Percentiles rank a stretch among this genome's conserved stretches.
Evolutionary conservation across 2,113 vertebrate genomes (phyloP).

Genomic region (Boulengeromyrus knoepffleri): DNA sequence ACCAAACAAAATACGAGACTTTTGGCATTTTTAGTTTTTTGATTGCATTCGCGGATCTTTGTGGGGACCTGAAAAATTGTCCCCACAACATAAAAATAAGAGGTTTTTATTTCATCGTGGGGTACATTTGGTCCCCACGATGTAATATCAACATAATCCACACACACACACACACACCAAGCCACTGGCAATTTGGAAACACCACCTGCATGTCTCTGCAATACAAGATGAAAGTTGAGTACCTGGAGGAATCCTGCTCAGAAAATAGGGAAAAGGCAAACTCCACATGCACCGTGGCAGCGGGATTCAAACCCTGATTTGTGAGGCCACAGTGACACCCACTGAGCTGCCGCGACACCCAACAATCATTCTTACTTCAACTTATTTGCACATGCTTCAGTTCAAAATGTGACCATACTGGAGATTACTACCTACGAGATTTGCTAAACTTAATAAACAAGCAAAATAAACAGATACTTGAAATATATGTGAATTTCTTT

Average conservation of each 20-base stretch:
- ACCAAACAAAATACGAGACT: too few relatives aligned
- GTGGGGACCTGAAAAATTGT: too few relatives aligned
- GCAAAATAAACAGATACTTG: background rate
- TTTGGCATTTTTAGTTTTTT: too few relatives aligned
- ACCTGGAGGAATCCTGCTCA: background rate
- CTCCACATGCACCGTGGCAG: background rate
- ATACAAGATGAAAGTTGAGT: background rate
- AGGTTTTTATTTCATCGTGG: too few relatives aligned
- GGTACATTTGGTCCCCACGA: too few relatives aligned
- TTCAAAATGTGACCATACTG: background rate
- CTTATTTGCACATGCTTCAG: background rate
- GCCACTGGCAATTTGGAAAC: background rate
- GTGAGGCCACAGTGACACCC: background rate
- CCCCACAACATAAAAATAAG: too few relatives aligned
- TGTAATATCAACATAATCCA: background rate
- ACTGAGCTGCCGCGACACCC: background rate
- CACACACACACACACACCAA: background rate
- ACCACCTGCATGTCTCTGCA: background rate
- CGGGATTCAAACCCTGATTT: background rate
- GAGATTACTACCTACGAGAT: background rate
- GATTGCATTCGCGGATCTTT: too few relatives aligned
- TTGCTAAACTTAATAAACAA: background rate
- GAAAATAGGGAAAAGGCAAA: background rate
- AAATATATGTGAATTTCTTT: conserved; percentile 30
- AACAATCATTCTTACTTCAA: background rate